These are phyloP conservation scores for Vicugna pacos DNA, from an alignment of 2,113 vertebrate species.

Conservation along the genomic window DNA sequence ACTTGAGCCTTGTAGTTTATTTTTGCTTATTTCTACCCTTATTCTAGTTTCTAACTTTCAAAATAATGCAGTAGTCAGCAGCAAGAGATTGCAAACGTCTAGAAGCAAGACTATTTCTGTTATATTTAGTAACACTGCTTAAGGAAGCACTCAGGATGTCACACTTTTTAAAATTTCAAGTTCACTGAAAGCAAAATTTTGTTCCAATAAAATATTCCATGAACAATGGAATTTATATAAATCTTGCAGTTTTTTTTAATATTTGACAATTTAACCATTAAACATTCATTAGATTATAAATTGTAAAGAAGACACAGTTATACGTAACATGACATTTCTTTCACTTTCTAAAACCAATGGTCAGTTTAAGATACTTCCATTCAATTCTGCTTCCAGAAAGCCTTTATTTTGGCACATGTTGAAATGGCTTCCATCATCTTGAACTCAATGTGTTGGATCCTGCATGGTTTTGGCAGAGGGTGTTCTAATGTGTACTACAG, in stretches of 20 bases:
- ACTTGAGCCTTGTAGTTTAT: background rate
- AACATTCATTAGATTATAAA: background rate
- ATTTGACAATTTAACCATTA: constrained; percentile 15
- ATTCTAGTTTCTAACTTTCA: constrained; percentile 52
- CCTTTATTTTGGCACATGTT: background rate
- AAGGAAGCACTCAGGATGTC: constrained; percentile 44
- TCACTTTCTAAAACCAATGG: background rate
- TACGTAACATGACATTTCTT: background rate
- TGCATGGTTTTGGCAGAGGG: background rate
- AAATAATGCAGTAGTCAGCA: constrained; percentile 62
- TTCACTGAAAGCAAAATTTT: constrained; percentile 14
- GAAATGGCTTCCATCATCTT: background rate
- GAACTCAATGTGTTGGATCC: background rate
- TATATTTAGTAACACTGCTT: constrained; percentile 69
- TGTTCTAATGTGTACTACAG: background rate
- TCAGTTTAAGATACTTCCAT: constrained; percentile 6
- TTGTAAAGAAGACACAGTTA: background rate
- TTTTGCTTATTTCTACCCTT: constrained; percentile 45
- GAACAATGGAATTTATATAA: background rate
- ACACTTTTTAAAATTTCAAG: constrained; percentile 24
- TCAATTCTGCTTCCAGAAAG: constrained; percentile 39
- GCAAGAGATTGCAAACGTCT: constrained; percentile 34
- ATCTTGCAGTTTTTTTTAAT: background rate
- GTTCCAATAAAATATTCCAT: background rate
- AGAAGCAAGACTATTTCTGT: constrained; percentile 63